Percentiles rank a stretch among this genome's conserved stretches.
Evolutionary conservation across 30 jellyfish, hydroid and myxozoan genomes (phyloP).

Genomic region (Clytia hemisphaerica): DNA sequence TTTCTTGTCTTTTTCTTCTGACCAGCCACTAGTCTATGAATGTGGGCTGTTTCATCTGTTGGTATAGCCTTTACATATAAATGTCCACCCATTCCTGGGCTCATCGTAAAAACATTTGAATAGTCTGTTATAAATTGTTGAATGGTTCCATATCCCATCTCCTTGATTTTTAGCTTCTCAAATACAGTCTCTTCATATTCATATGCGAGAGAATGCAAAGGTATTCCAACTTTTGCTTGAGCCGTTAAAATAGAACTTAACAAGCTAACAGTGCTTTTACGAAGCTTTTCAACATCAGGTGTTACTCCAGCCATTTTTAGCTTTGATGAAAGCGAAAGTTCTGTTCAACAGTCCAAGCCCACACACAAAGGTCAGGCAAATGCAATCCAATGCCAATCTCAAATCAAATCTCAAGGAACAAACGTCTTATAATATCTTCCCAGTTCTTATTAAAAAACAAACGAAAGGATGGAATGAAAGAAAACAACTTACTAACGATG

Average conservation of each 20-base stretch:
- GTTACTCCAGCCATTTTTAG: constrained; percentile 12
- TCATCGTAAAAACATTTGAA: constrained; percentile 19
- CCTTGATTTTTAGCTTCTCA: constrained; percentile 7
- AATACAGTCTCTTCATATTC: constrained; percentile 46
- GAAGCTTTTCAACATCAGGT: constrained; percentile 17
- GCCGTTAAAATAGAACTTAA: constrained; percentile 53
- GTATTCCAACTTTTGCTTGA: constrained; percentile 57
- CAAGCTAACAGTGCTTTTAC: constrained; percentile 34
- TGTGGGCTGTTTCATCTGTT: constrained; percentile 36
- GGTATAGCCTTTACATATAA: constrained; percentile 60
- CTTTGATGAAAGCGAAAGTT: no score
- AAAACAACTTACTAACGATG: no score
- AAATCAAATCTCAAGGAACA: no score
- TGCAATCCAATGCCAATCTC: no score
- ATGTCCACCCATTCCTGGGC: constrained; percentile 33
- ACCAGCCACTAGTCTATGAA: constrained; percentile 64
- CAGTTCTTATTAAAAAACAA: no score
- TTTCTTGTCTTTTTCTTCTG: constrained; percentile 48
- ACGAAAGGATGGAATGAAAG: no score
- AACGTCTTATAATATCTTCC: no score
- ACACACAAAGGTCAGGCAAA: no score
- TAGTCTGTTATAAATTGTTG: constrained; percentile 24
- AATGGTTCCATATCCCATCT: constrained; percentile 22
- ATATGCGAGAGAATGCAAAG: constrained; percentile 41
- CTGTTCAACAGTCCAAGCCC: no score